These are phyloP conservation scores for Rhinopomastus cyanomelas DNA, from an alignment of 2,113 vertebrate species.

Conservation along the genomic window DNA sequence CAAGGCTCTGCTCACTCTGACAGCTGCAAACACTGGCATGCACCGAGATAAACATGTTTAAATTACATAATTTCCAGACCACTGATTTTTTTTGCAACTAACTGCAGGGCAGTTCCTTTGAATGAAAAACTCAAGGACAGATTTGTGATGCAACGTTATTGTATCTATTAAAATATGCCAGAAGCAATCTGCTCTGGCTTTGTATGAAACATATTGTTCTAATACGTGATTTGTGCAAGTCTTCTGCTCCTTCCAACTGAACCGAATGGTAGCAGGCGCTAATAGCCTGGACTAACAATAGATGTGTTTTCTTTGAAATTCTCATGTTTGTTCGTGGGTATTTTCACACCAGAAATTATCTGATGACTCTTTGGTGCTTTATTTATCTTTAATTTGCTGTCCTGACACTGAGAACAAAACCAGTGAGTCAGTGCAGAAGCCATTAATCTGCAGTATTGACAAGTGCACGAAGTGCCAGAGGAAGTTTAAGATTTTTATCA, in stretches of 20 bases:
- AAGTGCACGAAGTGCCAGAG: not conserved
- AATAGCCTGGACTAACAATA: not conserved
- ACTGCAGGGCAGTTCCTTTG: slow-evolving; percentile 63
- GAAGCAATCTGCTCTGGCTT: slow-evolving; percentile 7
- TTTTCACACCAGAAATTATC: slow-evolving; percentile 2
- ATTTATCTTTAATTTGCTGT: slow-evolving; percentile 1
- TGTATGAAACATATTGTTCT: slow-evolving; percentile 13
- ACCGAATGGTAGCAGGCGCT: not conserved
- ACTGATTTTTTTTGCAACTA: slow-evolving; percentile 62
- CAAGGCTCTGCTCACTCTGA: not conserved
- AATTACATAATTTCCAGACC: slow-evolving; percentile 65
- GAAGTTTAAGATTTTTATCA: not conserved
- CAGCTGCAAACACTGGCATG: slow-evolving; percentile 55
- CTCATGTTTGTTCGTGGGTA: not conserved
- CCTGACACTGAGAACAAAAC: not conserved
- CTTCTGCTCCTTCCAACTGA: not conserved
- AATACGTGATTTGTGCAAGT: not conserved
- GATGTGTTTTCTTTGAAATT: not conserved
- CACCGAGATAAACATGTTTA: slow-evolving; percentile 61
- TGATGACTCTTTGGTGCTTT: not conserved
- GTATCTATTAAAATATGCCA: slow-evolving; percentile 32
- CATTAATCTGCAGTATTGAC: not conserved
- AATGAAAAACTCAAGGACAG: slow-evolving; percentile 63
- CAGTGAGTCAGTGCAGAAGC: not conserved
- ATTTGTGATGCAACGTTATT: slow-evolving; percentile 34